A percentile compares a stretch with the other conserved stretches of the same genome.
phyloP scores from a whole-genome alignment of 2,888 invertebrate genomes.

The Salpingus planirostris region DNA sequence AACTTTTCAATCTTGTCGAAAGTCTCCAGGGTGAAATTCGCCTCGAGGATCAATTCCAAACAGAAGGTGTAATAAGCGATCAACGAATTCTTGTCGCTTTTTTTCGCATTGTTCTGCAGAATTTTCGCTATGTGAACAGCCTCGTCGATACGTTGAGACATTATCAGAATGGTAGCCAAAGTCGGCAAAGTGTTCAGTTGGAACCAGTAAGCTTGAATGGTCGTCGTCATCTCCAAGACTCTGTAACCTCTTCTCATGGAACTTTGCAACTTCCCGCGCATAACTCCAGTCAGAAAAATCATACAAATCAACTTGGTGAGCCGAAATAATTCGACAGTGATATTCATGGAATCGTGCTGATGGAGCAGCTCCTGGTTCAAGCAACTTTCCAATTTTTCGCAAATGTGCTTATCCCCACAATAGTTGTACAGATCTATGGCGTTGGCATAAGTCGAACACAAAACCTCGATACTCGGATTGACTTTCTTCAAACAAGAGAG shows the following conservation, averaged over 20 bases:
- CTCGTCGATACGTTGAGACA: conserved; percentile 44
- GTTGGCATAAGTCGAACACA: conserved; percentile 44
- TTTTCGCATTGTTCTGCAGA: conserved; percentile 27
- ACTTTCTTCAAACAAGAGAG: conserved; percentile 36
- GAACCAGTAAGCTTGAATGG: conserved; percentile 40
- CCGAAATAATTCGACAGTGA: conserved; percentile 42
- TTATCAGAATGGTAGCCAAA: conserved; percentile 41
- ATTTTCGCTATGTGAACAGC: conserved; percentile 44
- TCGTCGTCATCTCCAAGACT: conserved; percentile 41
- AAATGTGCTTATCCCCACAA: conserved; percentile 37
- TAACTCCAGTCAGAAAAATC: conserved; percentile 41
- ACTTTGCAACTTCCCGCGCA: conserved; percentile 35
- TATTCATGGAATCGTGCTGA: conserved; percentile 31
- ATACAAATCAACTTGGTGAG: conserved; percentile 42
- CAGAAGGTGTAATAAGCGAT: conserved; percentile 51
- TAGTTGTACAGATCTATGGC: conserved; percentile 44
- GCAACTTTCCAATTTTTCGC: conserved; percentile 36
- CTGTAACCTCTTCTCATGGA: conserved; percentile 42
- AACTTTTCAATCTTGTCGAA: conserved; percentile 42
- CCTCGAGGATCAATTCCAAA: conserved; percentile 49
- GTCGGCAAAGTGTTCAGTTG: conserved; percentile 43
- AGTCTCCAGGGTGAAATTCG: conserved; percentile 47
- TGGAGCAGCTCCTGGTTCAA: conserved; percentile 23
- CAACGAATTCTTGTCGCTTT: conserved; percentile 29
- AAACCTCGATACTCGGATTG: conserved; percentile 39